Percentiles rank a stretch among this genome's conserved stretches.
These are phyloP conservation scores for Macrostomum lignano DNA, from an alignment of 1,140 invertebrate genomes.

Conservation along the genomic window DNA sequence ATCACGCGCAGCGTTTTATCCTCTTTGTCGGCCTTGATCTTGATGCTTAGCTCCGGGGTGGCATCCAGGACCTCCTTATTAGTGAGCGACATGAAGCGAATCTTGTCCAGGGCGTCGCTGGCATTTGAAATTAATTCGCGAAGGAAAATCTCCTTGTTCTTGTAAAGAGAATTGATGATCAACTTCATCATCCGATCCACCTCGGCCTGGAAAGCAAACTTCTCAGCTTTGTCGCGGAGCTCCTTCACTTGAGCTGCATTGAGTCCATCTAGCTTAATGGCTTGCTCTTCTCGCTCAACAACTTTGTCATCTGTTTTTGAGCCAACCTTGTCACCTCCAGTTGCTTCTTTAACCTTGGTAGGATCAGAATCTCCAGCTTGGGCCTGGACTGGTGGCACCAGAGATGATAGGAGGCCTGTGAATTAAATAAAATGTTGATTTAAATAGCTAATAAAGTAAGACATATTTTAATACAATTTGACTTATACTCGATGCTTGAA, in stretches of 20 bases:
- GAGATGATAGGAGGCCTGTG: too few species aligned
- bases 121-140: constrained; percentile 6
- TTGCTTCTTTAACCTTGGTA: too few species aligned
- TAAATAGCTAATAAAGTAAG: too few species aligned
- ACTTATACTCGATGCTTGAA: too few species aligned
- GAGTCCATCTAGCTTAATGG: background rate
- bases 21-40: constrained; percentile 12
- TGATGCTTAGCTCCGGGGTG: constrained; percentile 6
- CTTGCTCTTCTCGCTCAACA: constrained; percentile 1
- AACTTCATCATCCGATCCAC: constrained; percentile 7
- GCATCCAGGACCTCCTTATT: constrained; percentile 5
- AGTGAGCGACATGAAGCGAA: constrained; percentile 5
- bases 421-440: too few species aligned
- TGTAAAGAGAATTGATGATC: constrained; percentile 6
- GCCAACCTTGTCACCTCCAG: too few species aligned
- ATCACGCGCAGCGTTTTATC: constrained; percentile 12
- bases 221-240: constrained; percentile 1
- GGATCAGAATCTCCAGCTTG: too few species aligned
- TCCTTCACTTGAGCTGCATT: constrained; percentile 3
- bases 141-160: background rate
- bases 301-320: constrained; percentile 3
- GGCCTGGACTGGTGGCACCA: too few species aligned
- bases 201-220: constrained; percentile 6
- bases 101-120: constrained; percentile 4
- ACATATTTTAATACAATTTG: too few species aligned